These are phyloP conservation scores for Sebastes itinus DNA, from an alignment of 2,797 vertebrate genomes.

Conservation along the genomic window DNA sequence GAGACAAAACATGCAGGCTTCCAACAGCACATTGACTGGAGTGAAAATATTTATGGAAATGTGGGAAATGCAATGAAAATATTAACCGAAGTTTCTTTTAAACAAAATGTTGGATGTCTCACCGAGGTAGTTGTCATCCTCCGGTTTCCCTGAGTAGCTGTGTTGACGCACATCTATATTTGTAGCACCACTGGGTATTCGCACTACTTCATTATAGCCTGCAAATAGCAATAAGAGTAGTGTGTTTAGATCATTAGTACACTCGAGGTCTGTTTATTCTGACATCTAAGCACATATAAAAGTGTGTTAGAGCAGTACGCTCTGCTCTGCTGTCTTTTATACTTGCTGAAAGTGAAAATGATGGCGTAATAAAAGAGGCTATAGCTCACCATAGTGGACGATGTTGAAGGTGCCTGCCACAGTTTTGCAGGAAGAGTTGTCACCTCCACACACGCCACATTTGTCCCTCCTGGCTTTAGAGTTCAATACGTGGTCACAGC, in stretches of 20 bases:
- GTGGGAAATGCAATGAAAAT: neutral
- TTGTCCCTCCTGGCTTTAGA: conserved; percentile 99
- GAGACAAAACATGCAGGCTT: neutral
- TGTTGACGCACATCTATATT: conserved; percentile 98
- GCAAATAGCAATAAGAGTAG: conserved; percentile 30
- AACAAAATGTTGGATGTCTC: conserved; percentile 64
- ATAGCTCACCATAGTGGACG: conserved; percentile 92
- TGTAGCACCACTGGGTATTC: conserved; percentile 96
- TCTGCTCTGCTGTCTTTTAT: neutral
- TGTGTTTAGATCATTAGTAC: conserved; percentile 5
- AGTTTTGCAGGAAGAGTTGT: conserved; percentile 99
- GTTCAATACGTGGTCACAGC: conserved; percentile 98
- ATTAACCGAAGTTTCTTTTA: neutral
- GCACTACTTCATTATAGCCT: conserved; percentile 97
- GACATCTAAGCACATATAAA: neutral
- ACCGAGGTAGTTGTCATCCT: conserved; percentile 99
- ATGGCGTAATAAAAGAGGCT: neutral
- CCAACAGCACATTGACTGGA: neutral
- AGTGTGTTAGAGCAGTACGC: neutral
- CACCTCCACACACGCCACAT: conserved; percentile 97
- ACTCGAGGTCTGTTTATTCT: neutral
- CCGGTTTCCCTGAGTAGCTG: conserved; percentile 97
- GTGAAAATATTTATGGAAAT: neutral
- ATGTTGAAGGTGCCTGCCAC: conserved; percentile 95
- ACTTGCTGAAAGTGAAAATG: neutral